Evolutionary conservation across 2,113 vertebrate genomes (phyloP).

Genomic region (Ornithorhynchus anatinus): DNA sequence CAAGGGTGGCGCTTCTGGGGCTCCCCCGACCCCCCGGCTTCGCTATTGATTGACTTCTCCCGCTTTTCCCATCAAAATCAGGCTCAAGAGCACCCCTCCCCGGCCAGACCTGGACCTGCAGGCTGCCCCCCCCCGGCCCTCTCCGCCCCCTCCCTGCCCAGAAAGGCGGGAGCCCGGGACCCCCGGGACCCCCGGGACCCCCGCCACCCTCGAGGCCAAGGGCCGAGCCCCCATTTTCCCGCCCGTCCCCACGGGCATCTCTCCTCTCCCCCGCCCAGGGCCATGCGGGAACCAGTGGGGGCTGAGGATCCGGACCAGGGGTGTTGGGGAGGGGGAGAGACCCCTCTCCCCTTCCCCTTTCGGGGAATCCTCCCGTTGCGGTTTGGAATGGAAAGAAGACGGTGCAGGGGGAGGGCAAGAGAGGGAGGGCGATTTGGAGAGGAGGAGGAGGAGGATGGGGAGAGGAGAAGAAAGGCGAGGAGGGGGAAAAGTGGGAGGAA

Average conservation of each 20-base stretch:
- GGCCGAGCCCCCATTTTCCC: too few relatives aligned
- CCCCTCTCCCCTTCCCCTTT: background rate
- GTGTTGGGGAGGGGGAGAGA: background rate
- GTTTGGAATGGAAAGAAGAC: too few relatives aligned
- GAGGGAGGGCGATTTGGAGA: too few relatives aligned
- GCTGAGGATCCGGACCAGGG: background rate
- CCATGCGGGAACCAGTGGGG: background rate
- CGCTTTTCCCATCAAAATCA: constrained; percentile 21
- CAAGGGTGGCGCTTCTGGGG: background rate
- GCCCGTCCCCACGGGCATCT: too few relatives aligned
- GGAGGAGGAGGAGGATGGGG: too few relatives aligned
- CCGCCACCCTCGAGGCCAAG: background rate
- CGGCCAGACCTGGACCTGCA: background rate
- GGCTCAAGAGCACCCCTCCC: constrained; percentile 46
- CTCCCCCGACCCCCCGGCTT: too few relatives aligned
- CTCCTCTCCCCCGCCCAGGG: too few relatives aligned
- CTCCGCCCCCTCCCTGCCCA: background rate
- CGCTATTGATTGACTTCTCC: too few relatives aligned
- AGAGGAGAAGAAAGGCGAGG: too few relatives aligned
- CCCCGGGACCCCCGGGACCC: background rate
- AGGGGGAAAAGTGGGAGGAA: too few relatives aligned
- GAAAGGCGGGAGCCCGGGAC: background rate
- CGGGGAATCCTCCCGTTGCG: too few relatives aligned
- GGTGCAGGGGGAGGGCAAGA: too few relatives aligned
- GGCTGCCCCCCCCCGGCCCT: background rate